Evolutionary conservation across 2,797 vertebrate species (phyloP), one percentile per base, ranked within the genome.

Genomic region (Cynodonichthys magdalenae): DNA sequence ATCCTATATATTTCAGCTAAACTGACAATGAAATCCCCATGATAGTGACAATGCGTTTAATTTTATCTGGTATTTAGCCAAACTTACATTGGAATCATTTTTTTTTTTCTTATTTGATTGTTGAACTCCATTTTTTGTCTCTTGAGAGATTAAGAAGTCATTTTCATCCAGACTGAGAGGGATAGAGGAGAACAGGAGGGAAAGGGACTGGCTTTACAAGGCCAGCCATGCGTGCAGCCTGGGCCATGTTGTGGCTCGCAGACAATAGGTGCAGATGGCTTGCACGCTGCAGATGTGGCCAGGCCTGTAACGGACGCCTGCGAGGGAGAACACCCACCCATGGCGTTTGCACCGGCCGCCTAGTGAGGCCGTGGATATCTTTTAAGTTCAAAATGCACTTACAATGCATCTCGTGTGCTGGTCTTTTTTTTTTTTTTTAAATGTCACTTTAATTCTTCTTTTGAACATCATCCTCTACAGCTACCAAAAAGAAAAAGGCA

Each of bases 201-300:
- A 80, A 81, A 84, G 77, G 84, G 74, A 64, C 77, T 51, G 80
- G 54, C 80, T 89, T 87, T 86, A 80, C 63, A 63, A 82, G 83
- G 76, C 83, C 82, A 91, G 84, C 90, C 91, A 91, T 89, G 91
- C 91, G 63, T 92, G 85, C 75, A 64, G 36, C 36, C 36, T 1
- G 73, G 81, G 66, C 75, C 76, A 84, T 84, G 91, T 84, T 83
- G 81, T 78, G 80, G 80, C 86, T 87, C 71, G 15, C 66, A 92
- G 87, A 92, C 91, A 93, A 93, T 89, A 79, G 88, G 86, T 92
- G 90, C 91, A 93, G 92, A 92, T 92, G 92, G 92, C 85, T 69
- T 82, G 85, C 87, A 83, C 49, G 67, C 87, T 92, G 90, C 90
- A 92, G 90, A 92, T 92, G 90, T 90, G 90, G 77, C 82, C 83